Evolutionary conservation across 2,797 vertebrate genomes (phyloP).

Genomic region (Cheirogaleus major): DNA sequence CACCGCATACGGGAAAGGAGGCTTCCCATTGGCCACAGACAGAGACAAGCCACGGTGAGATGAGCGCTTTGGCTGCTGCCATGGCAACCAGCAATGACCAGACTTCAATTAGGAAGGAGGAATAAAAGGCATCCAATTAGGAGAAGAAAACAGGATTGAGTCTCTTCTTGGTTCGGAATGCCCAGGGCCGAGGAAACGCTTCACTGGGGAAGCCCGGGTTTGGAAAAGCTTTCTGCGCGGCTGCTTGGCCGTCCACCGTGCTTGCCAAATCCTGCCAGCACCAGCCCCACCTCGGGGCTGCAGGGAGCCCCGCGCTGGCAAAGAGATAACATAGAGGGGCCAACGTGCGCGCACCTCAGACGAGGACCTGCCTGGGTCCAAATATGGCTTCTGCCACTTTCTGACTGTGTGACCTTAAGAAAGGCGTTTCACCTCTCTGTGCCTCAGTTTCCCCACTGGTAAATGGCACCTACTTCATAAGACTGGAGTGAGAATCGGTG

Average conservation of each 20-base stretch:
- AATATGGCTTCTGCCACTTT: background rate
- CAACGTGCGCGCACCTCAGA: background rate
- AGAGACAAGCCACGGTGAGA: conserved; percentile 39
- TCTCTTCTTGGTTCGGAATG: conserved; percentile 32
- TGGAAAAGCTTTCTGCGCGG: background rate
- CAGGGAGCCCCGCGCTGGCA: background rate
- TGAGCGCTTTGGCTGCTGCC: conserved; percentile 59
- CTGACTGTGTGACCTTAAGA: background rate
- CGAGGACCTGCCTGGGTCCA: background rate
- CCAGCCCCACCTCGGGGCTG: background rate
- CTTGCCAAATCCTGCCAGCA: background rate
- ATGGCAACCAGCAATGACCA: conserved; percentile 70
- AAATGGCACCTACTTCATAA: background rate
- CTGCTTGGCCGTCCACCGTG: background rate
- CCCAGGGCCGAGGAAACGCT: background rate
- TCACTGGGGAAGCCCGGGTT: background rate
- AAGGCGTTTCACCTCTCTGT: background rate
- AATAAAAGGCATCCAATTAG: conserved; percentile 71
- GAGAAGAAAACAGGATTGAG: conserved; percentile 57
- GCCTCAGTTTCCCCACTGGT: background rate
- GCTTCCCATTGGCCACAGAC: conserved; percentile 54
- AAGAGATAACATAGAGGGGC: background rate
- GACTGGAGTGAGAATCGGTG: background rate
- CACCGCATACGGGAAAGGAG: background rate
- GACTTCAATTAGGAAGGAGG: conserved; percentile 72